phyloP scores from a whole-genome alignment of 2,888 invertebrate genomes.

The Mythimna impura region DNA sequence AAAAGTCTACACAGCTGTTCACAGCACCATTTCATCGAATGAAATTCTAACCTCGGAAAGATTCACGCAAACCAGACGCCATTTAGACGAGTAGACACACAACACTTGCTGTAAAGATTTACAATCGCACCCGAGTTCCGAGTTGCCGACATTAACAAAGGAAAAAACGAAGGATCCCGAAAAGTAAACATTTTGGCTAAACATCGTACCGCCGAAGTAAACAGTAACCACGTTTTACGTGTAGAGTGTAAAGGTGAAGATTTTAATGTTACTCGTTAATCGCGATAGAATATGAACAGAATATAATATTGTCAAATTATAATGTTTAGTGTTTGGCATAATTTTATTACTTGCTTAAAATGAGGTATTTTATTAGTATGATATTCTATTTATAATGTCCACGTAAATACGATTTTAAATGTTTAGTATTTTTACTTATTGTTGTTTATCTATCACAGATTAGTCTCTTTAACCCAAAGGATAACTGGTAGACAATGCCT shows the following conservation, averaged over 20 bases:
- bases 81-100: conserved; percentile 47
- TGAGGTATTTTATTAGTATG: no score
- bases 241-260: conserved; percentile 23
- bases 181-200: conserved; percentile 60
- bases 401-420: no score
- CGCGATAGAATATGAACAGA: conserved; percentile 2
- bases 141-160: conserved; percentile 55
- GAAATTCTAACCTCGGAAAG: conserved; percentile 10
- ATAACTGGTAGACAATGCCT: no score
- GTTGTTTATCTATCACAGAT: no score
- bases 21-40: background rate
- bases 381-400: no score
- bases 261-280: conserved; percentile 18
- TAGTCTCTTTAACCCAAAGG: no score
- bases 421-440: no score
- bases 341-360: no score
- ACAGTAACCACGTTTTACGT: conserved; percentile 51
- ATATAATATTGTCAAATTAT: background rate
- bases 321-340: no score
- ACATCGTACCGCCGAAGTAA: conserved; percentile 52
- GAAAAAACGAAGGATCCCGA: conserved; percentile 53
- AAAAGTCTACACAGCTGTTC: background rate
- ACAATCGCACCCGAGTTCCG: conserved; percentile 50
- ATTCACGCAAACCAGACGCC: conserved; percentile 43
- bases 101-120: conserved; percentile 60